phyloP scores from a whole-genome alignment of 1,140 invertebrate species.

The Cyphomyrmex costatus region DNA sequence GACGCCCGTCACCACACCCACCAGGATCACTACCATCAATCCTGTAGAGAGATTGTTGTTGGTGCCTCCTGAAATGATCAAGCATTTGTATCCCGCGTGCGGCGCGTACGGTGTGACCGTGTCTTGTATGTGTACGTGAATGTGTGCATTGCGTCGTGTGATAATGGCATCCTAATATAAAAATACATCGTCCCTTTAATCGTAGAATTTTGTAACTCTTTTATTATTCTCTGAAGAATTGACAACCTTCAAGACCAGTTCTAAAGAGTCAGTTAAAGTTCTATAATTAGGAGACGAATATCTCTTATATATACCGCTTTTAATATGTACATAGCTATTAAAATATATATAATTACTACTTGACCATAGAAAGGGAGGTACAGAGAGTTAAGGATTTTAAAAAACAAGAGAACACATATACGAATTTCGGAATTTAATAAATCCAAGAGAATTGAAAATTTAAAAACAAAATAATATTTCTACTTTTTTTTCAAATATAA shows the following conservation, averaged over 20 bases:
- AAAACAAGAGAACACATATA: background rate
- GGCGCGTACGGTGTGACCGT: background rate
- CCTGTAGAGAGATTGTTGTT: constrained; percentile 95
- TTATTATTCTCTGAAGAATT: background rate
- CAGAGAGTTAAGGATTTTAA: background rate
- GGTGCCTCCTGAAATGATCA: constrained; percentile 89
- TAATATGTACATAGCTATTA: constrained; percentile 17
- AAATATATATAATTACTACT: constrained; percentile 18
- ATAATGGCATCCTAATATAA: constrained; percentile 7
- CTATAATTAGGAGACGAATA: background rate
- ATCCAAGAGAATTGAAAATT: background rate
- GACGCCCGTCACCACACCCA: constrained; percentile 95
- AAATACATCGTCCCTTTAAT: constrained; percentile 10
- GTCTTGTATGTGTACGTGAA: constrained; percentile 26
- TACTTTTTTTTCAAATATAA: background rate
- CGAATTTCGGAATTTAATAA: background rate
- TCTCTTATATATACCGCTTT: background rate
- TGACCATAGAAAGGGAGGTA: constrained; percentile 6
- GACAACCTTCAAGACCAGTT: background rate
- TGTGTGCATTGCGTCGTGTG: constrained; percentile 12
- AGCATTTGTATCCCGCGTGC: constrained; percentile 70
- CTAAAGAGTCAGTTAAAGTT: background rate
- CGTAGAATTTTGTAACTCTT: constrained; percentile 24
- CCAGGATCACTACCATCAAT: constrained; percentile 96
- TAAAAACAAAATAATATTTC: background rate